Evolutionary conservation across 2,113 vertebrate genomes (phyloP), one percentile per base, ranked within the genome.

Genomic region (Nyctereutes procyonoides): DNA sequence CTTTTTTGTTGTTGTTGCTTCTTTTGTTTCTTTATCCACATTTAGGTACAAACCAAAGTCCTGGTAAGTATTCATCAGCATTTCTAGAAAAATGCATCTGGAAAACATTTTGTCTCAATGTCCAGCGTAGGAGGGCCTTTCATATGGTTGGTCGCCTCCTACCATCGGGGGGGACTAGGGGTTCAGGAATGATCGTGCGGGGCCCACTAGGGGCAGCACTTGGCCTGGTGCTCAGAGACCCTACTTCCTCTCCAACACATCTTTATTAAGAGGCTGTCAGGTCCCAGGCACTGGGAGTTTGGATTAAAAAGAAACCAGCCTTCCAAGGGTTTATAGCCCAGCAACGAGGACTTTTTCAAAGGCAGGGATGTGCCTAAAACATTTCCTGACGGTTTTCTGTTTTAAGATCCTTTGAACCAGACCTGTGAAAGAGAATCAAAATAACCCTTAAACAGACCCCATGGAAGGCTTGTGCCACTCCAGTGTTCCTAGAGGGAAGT

Each of bases 61-160:
- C 4, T 30, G 4, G 56, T 74, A 65, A 48, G 12, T 20, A 19
- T 58, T 69, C 22, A 56, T 14, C 19, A 62, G 38, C 1, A 0
- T 80, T 86, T 76, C 4, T 38, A 35, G 38, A 63, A 81, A 60
- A 71, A 22, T 14, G 17, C 38, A 26, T 60, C 5, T 62, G 51
- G 38, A 62, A 77, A 65, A 19, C 2, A 16, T 55, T 63, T 58
- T 4, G 30, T 32, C 24, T 8, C 1, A 17, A 56, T 53, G 10
- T 53, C 26, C 2, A 20, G 81, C 16, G 3, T 3, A 13, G n/a
- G 35, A 81, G 6, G 8, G 32, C 24, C 22, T 14, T 11, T 0
- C 19, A 35, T 28, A 10, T 11, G 30, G 19, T 10, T 19, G 3
- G 7, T 9, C 0, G 16, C 13, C 14, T 3, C 1, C 12, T 6